Evolutionary conservation across 2,113 vertebrate genomes (phyloP).

Genomic region (Hippotragus niger): DNA sequence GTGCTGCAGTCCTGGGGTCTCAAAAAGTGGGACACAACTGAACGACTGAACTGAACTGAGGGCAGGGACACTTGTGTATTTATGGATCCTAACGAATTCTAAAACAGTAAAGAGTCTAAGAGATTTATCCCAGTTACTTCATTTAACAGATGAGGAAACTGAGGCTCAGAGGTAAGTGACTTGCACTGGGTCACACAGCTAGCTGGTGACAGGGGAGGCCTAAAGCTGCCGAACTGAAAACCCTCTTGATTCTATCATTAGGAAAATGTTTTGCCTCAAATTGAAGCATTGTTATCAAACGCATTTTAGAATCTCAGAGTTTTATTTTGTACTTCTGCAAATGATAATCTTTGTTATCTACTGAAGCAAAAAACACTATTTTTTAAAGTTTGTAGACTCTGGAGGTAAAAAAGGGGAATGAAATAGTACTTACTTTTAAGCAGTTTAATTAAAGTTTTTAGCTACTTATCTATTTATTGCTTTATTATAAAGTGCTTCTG

Average conservation of each 20-base stretch:
- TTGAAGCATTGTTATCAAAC: neutral
- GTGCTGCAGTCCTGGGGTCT: too few relatives aligned
- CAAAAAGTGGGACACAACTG: too few relatives aligned
- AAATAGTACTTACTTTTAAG: slow-evolving; percentile 48
- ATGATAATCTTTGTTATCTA: slow-evolving; percentile 23
- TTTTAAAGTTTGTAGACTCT: slow-evolving; percentile 44
- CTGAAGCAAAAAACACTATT: slow-evolving; percentile 19
- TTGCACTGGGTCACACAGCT: neutral
- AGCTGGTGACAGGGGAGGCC: neutral
- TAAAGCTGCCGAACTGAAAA: neutral
- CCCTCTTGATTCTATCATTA: neutral
- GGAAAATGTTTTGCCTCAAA: neutral
- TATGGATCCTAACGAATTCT: too few relatives aligned
- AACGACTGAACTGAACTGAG: too few relatives aligned
- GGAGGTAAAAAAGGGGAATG: neutral
- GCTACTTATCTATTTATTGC: slow-evolving; percentile 29
- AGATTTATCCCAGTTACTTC: neutral
- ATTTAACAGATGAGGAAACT: neutral
- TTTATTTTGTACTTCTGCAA: slow-evolving; percentile 21
- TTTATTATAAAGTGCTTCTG: slow-evolving; percentile 35
- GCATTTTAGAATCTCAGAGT: neutral
- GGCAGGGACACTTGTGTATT: too few relatives aligned
- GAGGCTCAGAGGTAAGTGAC: neutral
- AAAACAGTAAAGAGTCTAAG: neutral
- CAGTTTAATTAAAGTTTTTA: slow-evolving; percentile 59